Conservation (phyloP, 2,888 invertebrate genomes). For the Sinelater perroti region DNA sequence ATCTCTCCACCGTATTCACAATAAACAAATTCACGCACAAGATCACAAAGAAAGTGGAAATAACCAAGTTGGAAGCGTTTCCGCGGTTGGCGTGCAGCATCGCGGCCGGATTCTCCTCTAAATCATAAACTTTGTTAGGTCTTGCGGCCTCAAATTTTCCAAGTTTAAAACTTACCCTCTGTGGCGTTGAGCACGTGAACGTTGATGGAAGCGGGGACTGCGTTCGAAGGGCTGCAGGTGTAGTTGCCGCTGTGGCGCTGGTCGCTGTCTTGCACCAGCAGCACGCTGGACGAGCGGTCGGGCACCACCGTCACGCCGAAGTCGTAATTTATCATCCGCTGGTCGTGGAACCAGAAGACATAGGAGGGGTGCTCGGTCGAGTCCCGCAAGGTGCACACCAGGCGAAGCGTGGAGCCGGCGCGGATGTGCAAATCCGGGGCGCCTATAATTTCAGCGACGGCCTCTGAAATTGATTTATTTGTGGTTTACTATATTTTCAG, state of each 20-base stretch:
- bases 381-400: slow-evolving; percentile 65
- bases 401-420: slow-evolving; percentile 66
- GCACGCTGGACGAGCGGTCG: slow-evolving; percentile 67
- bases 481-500: too few relatives aligned
- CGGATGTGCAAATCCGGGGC: slow-evolving; percentile 69
- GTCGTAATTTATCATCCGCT: slow-evolving; percentile 70
- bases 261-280: slow-evolving; percentile 71
- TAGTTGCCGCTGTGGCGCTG: slow-evolving; percentile 72
- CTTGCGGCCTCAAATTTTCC: slow-evolving; percentile 1
- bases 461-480: slow-evolving; percentile 58
- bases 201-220: slow-evolving; percentile 70
- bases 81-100: slow-evolving; percentile 73
- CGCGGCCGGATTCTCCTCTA: slow-evolving; percentile 78
- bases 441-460: slow-evolving; percentile 66
- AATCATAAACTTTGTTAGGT: slow-evolving; percentile 36
- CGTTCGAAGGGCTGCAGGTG: slow-evolving; percentile 74
- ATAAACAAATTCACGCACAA: slow-evolving; percentile 10
- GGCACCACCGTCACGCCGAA: slow-evolving; percentile 64
- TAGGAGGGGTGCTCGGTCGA: slow-evolving; percentile 66
- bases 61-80: slow-evolving; percentile 41
- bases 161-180: slow-evolving; percentile 52
- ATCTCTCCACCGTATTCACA: background rate
- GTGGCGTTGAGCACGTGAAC: slow-evolving; percentile 75
- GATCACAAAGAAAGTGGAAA: slow-evolving; percentile 5
- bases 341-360: slow-evolving; percentile 70